phyloP scores from a whole-genome alignment of 2,113 vertebrate genomes.

The Haemorhous mexicanus region DNA sequence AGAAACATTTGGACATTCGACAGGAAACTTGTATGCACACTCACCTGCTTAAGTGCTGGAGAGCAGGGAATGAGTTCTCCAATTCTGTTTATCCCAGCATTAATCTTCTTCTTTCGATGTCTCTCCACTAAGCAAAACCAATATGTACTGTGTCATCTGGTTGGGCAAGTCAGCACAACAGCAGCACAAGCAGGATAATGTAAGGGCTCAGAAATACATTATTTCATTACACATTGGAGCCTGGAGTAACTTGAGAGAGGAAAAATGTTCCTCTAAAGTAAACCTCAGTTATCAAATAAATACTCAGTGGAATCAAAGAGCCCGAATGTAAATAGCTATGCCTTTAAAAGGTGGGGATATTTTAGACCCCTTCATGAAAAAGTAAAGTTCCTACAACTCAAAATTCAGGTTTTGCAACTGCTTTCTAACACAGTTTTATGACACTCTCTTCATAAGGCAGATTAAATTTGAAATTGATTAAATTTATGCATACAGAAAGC shows the following conservation, averaged over 20 bases:
- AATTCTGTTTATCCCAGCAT: conserved; percentile 95
- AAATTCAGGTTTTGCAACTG: background rate
- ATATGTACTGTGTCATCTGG: background rate
- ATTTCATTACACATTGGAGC: background rate
- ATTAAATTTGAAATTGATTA: background rate
- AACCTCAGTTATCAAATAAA: background rate
- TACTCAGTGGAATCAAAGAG: background rate
- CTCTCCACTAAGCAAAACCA: conserved; percentile 86
- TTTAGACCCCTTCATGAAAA: background rate
- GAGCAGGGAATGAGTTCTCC: conserved; percentile 96
- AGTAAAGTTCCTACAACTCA: background rate
- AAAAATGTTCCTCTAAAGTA: background rate
- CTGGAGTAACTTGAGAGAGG: background rate
- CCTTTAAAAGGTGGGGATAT: background rate
- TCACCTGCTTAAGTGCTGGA: conserved; percentile 93
- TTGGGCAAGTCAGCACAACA: background rate
- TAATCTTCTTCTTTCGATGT: conserved; percentile 99
- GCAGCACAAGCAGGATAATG: background rate
- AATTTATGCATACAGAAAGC: background rate
- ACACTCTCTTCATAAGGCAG: background rate
- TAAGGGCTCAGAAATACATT: background rate
- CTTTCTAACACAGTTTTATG: background rate
- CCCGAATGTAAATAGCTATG: background rate
- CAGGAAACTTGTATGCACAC: background rate
- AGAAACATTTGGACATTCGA: background rate